Evolutionary conservation across 37 sponge, comb jelly and placozoan genomes (phyloP).

Genomic region (Hexactinellida sp.): DNA sequence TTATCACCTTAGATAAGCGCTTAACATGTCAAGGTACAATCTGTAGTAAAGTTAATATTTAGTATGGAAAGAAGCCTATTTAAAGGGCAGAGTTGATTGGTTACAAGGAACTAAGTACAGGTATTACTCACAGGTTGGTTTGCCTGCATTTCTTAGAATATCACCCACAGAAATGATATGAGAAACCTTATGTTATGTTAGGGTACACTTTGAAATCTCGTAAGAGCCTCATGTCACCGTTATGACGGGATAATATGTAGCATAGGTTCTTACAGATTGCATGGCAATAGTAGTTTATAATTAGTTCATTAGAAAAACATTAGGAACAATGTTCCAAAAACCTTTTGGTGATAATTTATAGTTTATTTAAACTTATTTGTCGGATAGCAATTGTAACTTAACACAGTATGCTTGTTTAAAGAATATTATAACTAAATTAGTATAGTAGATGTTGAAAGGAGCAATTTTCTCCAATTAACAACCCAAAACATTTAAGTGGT

Average conservation of each 20-base stretch:
- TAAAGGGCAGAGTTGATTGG: neutral
- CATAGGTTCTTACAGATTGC: no score
- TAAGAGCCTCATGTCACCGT: neutral
- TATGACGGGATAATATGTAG: neutral
- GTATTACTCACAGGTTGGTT: conserved; percentile 4
- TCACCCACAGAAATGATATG: neutral
- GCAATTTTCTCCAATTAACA: no score
- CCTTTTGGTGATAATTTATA: no score
- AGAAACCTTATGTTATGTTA: neutral
- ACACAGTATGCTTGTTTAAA: no score
- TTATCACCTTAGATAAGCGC: neutral
- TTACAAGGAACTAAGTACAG: neutral
- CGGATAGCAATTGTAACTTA: no score
- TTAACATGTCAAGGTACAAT: neutral
- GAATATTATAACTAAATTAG: no score
- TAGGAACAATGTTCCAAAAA: no score
- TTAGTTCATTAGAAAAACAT: no score
- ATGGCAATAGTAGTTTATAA: no score
- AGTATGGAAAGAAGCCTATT: neutral
- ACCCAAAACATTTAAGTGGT: no score
- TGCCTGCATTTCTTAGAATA: neutral
- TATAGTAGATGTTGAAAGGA: no score
- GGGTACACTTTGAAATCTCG: neutral
- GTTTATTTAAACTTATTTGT: no score
- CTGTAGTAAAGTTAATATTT: neutral